Evolutionary conservation across 2,888 invertebrate genomes (phyloP), one percentile per base, ranked within the genome.

Genomic region (Drosophila yooni): DNA sequence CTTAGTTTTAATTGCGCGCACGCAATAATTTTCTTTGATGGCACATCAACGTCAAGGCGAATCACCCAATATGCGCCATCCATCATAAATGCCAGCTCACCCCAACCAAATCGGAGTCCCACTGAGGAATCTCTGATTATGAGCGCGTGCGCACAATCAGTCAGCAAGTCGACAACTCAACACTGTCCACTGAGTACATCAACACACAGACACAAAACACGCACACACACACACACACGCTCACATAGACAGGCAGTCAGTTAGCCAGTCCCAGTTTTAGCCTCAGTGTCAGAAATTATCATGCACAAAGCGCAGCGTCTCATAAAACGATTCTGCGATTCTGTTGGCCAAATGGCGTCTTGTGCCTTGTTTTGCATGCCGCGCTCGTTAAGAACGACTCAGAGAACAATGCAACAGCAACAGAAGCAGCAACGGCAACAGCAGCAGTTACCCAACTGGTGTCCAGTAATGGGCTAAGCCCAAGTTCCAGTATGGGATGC

Each of bases 21-120:
- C 82, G 87, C 90, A 89, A 87, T 87, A 89, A 87, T 89, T 87
- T 89, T 88, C 88, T 82, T 81, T 89, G 88, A 87, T 87, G 86
- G 86, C 76, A 80, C 87, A 87, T 87, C 88, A 87, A 86, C 88
- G 87, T 87, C 87, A 89, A 81, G 88, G 76, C 83, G 83, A 88
- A 89, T 88, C 86, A 82, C 78, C 75, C 69, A 76, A 82, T 84
- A 87, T 79, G 80, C 87, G 85, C 74, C 86, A 86, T 86, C 81
- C 86, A 87, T 89, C 86, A 87, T 85, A 85, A 82, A 74, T 50
- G 82, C 73, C 83, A 73, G 69, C 83, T 74, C 83, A 79, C 40
- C 53, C 52, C 66, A 56, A 70, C 62, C 76, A 54, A 43, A 56
- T 62, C 56, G 71, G 58, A 56, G 53, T 61, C 59, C 60, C 56